These are phyloP conservation scores for Elmis aenea DNA, from an alignment of 2,888 invertebrate species.

Conservation along the genomic window DNA sequence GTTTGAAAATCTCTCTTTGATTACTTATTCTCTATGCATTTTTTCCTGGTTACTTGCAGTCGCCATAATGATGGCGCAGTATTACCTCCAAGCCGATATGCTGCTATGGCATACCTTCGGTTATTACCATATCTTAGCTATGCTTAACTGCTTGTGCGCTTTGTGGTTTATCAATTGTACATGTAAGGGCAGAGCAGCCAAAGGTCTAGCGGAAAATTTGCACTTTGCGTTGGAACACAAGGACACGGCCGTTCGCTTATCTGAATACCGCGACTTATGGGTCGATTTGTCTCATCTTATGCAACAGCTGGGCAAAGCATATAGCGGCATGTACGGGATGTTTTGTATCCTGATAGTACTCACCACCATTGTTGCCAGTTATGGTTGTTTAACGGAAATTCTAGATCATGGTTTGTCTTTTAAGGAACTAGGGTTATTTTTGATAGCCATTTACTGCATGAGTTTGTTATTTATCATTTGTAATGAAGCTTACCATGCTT, in stretches of 20 bases:
- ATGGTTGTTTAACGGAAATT: conserved; percentile 67
- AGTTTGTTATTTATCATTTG: conserved; percentile 65
- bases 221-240: conserved; percentile 59
- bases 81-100: conserved; percentile 67
- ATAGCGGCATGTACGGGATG: conserved; percentile 73
- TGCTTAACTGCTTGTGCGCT: conserved; percentile 67
- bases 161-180: conserved; percentile 55
- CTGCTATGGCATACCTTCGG: conserved; percentile 68
- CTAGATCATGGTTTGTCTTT: conserved; percentile 66
- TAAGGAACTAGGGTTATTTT: conserved; percentile 66
- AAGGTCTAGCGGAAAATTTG: conserved; percentile 59
- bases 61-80: conserved; percentile 62
- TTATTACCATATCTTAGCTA: conserved; percentile 69
- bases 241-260: conserved; percentile 60
- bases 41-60: conserved; percentile 64
- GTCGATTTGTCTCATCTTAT: conserved; percentile 73
- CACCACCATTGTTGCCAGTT: conserved; percentile 67
- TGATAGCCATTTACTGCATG: conserved; percentile 68
- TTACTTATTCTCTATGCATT: conserved; percentile 62
- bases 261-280: conserved; percentile 64
- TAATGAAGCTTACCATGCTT: conserved; percentile 67
- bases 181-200: conserved; percentile 48
- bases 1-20: conserved; percentile 58
- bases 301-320: conserved; percentile 70
- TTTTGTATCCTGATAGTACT: conserved; percentile 69